Evolutionary conservation across 2,113 vertebrate species (phyloP).

Genomic region (Lipotes vexillifer): DNA sequence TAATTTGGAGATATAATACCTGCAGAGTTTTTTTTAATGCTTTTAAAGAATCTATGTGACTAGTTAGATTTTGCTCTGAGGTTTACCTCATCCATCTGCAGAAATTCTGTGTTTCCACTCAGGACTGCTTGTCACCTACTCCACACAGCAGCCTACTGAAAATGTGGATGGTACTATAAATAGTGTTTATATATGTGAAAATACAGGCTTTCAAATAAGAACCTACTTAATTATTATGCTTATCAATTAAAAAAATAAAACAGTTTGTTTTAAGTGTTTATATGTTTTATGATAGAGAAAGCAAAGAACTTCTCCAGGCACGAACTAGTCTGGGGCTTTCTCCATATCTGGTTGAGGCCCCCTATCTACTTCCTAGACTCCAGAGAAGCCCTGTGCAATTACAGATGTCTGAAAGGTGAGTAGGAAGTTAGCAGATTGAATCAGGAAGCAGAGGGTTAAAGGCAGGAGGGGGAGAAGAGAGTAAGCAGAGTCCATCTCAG

Average conservation of each 20-base stretch:
- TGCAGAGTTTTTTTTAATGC: not conserved
- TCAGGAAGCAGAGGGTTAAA: not conserved
- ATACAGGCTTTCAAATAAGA: not conserved
- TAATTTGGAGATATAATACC: not conserved
- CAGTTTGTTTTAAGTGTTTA: not conserved
- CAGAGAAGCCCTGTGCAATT: not conserved
- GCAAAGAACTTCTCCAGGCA: not conserved
- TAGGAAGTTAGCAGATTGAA: not conserved
- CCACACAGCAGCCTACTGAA: not conserved
- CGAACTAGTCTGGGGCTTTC: not conserved
- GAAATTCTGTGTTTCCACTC: not conserved
- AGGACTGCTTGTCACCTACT: not conserved
- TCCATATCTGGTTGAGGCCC: not conserved
- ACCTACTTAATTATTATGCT: not conserved
- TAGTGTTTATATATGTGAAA: not conserved
- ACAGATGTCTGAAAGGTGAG: not conserved
- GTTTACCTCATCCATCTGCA: not conserved
- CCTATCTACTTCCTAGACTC: not conserved
- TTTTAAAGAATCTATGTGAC: not conserved
- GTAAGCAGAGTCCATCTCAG: not conserved
- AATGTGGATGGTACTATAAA: not conserved
- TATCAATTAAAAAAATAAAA: not conserved
- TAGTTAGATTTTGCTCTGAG: not conserved
- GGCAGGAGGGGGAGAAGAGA: not conserved
- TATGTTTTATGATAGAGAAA: not conserved